Evolutionary conservation across 1,140 invertebrate species (phyloP), one percentile per base, ranked within the genome.

Genomic region (Lutraria rhynchaena): DNA sequence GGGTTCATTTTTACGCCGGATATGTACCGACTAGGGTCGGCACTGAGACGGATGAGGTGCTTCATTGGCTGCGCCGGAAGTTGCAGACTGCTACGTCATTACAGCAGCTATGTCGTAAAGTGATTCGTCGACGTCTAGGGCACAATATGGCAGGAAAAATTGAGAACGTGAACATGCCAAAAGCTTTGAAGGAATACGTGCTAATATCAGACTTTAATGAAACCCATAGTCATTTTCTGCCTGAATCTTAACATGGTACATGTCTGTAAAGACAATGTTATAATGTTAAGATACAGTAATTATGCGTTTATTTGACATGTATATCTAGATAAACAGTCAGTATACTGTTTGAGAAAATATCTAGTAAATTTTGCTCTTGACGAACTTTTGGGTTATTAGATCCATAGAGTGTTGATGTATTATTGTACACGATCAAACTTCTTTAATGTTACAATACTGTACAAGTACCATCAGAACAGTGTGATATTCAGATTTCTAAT

Each of bases 141-240:
- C 86, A 89, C 69, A 89, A 89, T 58, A 85, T 91, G 27, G 80
- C 75, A 31, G 76, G 86, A 51, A 90, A 89, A 41, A 87, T 90
- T 19, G 87, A 90, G 57, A 55, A 55, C 33, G 61, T 91, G 58
- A 89, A 89, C 15, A 88, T 90, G 73, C 90, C 90, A 11, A 81
- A 86, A 60, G 87, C 90, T 44, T 85, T 91, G 27, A 90, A 90
- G 71, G 90, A 91, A 65, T 91, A 87, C 71, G 88, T 91, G 22
- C 63, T 91, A 13, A 88, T 91, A 27, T 89, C 88, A 78, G 90
- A 89, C 61, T 73, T 90, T 53, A 81, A 85, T 46, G 86, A 89
- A 49, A 82, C 81, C n/a, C 81, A 83, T 29, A 74, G 81, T 19
- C 73, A 61, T 9, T 75, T 75, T n/a, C 27, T 29, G 49, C 63